Evolutionary conservation across 2,797 vertebrate genomes (phyloP), one percentile per base, ranked within the genome.

Genomic region (Micromesistius poutassou): DNA sequence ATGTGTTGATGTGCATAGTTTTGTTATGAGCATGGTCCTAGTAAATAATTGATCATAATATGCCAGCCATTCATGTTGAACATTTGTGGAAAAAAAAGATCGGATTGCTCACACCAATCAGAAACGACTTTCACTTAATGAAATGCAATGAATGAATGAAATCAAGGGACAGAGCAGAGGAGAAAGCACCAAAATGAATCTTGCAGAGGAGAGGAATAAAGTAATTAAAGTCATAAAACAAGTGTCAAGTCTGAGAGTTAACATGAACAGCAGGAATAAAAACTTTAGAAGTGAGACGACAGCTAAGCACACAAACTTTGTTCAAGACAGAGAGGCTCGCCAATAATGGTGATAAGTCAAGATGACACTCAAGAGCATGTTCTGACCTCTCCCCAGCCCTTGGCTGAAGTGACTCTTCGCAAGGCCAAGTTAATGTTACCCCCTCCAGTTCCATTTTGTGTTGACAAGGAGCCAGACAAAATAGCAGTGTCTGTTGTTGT

Each of bases 361-460:
- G 76, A 35, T 16, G 76, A 74, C 36, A 71, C 83, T 10, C 87
- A 40, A 38, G 33, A 6, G 38, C 30, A 71, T 75, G 40, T 40
- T 30, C 79, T 46, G 78, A 99, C 98, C 97, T 99, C 98, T 83
- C 97, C 97, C 98, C 98, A 99, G 6, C 97, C 97, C 79, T 96
- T 98, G 0, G 96, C 94, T 0, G 98, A 98, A 1, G 96, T 98
- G 83, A 98, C 96, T 85, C 96, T 93, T 81, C 97, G 93, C 76
- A 99, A 90, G 1, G 96, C 94, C 81, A 99, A 78, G 91, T 96
- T 99, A 83, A 99, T 94, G 13, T 95, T 97, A 35, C 98, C 98
- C 0, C 97, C 96, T 84, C 98, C 98, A 0, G 97, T 99, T 80
- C 98, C 98, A 2, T 99, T 99, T 91, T 98, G 97, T n/a, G 98